Conservation (phyloP, 2,888 invertebrate genomes). For the Lamellibrachia columna region DNA sequence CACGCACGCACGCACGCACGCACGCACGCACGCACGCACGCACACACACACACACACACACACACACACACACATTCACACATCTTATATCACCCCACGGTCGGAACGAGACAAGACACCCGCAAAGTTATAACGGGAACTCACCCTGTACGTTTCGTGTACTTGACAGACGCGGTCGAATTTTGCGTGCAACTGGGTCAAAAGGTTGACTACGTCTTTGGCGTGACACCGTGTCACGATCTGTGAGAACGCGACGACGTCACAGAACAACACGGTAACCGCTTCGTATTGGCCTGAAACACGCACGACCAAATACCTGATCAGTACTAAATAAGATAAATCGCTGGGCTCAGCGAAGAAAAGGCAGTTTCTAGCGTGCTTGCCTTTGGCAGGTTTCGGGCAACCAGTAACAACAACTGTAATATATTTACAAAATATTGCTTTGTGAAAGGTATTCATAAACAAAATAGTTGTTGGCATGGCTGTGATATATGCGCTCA, state of each 20-base stretch:
- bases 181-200: constrained; percentile 53
- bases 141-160: constrained; percentile 46
- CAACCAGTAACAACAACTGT: too few relatives aligned
- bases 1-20: not conserved
- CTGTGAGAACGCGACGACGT: constrained; percentile 56
- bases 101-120: not conserved
- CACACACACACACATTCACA: not conserved
- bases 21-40: not conserved
- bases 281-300: constrained; percentile 43
- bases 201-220: constrained; percentile 51
- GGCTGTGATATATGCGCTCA: too few relatives aligned
- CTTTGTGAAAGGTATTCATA: too few relatives aligned
- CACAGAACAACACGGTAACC: constrained; percentile 56
- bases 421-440: too few relatives aligned
- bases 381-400: too few relatives aligned
- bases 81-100: not conserved
- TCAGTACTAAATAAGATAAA: too few relatives aligned
- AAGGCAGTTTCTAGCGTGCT: too few relatives aligned
- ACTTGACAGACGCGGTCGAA: constrained; percentile 47
- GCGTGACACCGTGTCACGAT: constrained; percentile 50
- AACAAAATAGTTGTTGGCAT: too few relatives aligned
- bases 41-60: not conserved
- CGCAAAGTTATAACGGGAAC: not conserved
- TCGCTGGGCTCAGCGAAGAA: too few relatives aligned
- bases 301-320: not conserved